Evolutionary conservation across 2,113 vertebrate genomes (phyloP).

Genomic region (Sphaerodactylus townsendi): DNA sequence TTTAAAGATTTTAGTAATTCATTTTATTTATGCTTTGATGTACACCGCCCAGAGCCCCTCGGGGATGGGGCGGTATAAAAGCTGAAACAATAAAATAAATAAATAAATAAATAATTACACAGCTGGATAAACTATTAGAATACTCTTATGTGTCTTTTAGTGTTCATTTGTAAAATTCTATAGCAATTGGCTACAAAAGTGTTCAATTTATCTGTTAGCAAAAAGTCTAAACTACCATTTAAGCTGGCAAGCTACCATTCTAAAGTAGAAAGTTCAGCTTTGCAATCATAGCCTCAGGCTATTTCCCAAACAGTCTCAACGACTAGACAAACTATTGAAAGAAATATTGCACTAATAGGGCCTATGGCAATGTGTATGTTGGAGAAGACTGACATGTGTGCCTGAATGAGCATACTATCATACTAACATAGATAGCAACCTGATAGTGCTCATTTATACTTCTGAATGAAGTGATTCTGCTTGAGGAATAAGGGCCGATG

Average conservation of each 20-base stretch:
- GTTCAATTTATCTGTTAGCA: slow-evolving; percentile 32
- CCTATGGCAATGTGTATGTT: neutral
- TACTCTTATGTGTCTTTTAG: neutral
- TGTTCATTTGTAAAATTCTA: neutral
- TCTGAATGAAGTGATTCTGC: no score
- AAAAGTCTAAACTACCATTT: slow-evolving; percentile 17
- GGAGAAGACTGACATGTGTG: neutral
- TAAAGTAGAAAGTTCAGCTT: slow-evolving; percentile 45
- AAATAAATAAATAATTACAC: neutral
- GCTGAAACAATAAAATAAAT: no score
- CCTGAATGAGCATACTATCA: neutral
- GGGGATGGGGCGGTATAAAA: no score
- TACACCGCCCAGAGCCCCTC: no score
- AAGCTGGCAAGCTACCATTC: slow-evolving; percentile 21
- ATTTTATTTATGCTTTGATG: no score
- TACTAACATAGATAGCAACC: neutral
- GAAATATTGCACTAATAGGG: slow-evolving; percentile 30
- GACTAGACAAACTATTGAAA: slow-evolving; percentile 44
- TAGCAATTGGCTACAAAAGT: slow-evolving; percentile 14
- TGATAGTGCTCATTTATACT: neutral
- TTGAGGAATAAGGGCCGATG: neutral
- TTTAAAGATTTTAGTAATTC: no score
- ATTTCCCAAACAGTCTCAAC: slow-evolving; percentile 50
- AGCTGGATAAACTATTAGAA: slow-evolving; percentile 21
- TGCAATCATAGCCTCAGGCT: slow-evolving; percentile 27